Evolutionary conservation across 1,140 invertebrate species (phyloP), one percentile per base, ranked within the genome.

Genomic region (Hyles vespertilio): DNA sequence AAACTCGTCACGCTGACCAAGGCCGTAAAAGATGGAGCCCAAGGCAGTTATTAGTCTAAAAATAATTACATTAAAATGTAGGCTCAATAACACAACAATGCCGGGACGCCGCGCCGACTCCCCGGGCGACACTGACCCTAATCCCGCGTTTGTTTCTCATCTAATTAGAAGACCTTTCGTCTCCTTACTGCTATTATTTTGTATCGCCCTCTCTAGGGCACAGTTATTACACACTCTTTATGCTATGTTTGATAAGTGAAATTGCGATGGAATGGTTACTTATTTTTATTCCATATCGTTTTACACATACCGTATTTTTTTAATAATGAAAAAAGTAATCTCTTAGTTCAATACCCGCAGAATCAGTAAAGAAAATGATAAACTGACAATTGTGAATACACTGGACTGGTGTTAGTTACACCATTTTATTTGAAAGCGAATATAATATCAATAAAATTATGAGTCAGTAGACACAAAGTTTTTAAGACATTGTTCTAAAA

Each of bases 61-160:
- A 32, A 58, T 59, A 55, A 65, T 61, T 65, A 57, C 59, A 69
- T 72, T 69, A 65, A 69, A 72, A 67, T 65, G 65, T 58, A 49
- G 65, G 56, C 34, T 9, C 56, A 44, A 36, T 53, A 57, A 58
- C 59, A 68, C 57, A 62, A 62, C 57, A 55, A 58, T 56, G 59
- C 55, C 52, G 43, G 58, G 58, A 45, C 8, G 45, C 22, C 47
- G 51, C 8, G 45, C 22, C 47, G 51, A 60, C 12, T 61, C 65
- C 63, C 62, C 33, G 59, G 69, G 65, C 65, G 58, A 54, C 62
- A 65, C 66, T 69, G 74, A 69, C 67, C 70, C 64, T 77, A 71
- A 77, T 71, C 61, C 61, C 52, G 56, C 65, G 70, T 75, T 78
- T 78, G 69, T 69, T 75, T 65, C 63, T 73, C 70, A 60, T 78